Conservation (phyloP, 2,113 vertebrate genomes). For the Ageneiosus marmoratus region DNA sequence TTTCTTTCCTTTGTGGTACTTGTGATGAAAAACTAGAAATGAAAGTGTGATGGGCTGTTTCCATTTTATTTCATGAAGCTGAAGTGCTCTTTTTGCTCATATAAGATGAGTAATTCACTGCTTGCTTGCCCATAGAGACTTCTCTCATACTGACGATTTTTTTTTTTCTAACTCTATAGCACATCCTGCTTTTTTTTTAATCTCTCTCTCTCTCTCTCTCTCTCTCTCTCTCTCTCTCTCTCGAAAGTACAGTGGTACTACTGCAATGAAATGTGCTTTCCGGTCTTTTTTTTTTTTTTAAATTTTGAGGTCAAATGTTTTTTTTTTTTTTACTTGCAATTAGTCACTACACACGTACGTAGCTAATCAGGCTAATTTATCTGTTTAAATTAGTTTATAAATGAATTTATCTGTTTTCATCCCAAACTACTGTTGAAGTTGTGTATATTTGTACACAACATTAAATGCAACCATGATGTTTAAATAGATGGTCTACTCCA, state of each 20-base stretch:
- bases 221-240: no score
- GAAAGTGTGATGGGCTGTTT: constrained; percentile 35
- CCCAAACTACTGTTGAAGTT: neutral
- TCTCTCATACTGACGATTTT: neutral
- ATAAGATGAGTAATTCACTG: constrained; percentile 32
- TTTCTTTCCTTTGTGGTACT: constrained; percentile 36
- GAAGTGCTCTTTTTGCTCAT: constrained; percentile 10
- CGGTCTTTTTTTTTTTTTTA: neutral
- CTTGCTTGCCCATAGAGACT: neutral
- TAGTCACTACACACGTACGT: neutral
- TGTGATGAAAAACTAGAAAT: constrained; percentile 23
- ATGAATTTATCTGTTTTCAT: neutral
- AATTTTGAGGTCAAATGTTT: neutral
- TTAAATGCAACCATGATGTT: neutral
- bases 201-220: no score
- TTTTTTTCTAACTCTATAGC: neutral
- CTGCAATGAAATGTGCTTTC: neutral
- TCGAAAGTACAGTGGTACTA: neutral
- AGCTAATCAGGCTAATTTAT: neutral
- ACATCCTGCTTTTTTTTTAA: neutral
- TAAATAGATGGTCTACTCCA: no score
- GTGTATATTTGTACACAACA: neutral
- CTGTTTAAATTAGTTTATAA: no score
- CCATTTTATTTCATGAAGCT: constrained; percentile 29
- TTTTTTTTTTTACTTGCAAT: neutral